Evolutionary conservation across 2,113 vertebrate genomes (phyloP).

Genomic region (Syngnathus scovelli): DNA sequence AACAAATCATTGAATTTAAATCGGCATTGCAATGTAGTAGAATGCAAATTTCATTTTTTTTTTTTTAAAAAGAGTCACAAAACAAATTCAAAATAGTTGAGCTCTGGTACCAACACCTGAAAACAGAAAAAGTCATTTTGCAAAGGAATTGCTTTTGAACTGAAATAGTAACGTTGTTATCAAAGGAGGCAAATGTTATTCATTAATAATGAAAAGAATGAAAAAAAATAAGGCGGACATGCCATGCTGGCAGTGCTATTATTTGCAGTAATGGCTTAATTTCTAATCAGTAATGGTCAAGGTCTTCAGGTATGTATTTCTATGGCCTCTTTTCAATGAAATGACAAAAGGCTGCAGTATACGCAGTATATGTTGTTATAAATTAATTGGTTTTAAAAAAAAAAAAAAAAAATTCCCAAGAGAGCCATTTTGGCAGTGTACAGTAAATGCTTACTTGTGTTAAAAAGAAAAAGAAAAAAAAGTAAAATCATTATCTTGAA

Average conservation of each 20-base stretch:
- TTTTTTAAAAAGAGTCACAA: too few species aligned
- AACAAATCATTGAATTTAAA: background rate
- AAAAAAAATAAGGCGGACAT: too few species aligned
- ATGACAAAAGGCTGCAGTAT: background rate
- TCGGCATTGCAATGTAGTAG: background rate
- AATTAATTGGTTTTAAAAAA: background rate
- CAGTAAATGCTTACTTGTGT: background rate
- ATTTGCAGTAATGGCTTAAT: background rate
- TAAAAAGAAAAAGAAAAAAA: background rate
- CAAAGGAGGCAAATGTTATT: background rate
- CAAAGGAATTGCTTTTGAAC: background rate
- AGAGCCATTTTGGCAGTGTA: background rate
- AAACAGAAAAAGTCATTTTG: background rate
- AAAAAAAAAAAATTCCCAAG: background rate
- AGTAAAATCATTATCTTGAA: background rate
- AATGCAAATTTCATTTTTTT: too few species aligned
- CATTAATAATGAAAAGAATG: background rate
- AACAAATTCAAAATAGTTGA: too few species aligned
- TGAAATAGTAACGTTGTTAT: background rate
- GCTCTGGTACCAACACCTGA: background rate
- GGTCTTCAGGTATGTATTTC: background rate
- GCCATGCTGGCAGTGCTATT: background rate
- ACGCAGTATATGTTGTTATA: background rate
- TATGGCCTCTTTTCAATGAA: background rate
- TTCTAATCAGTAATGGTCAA: background rate